A percentile compares a stretch with the other conserved stretches of the same genome.
phyloP scores from a whole-genome alignment of 2,888 invertebrate species.

The Sphaerophoria taeniata region DNA sequence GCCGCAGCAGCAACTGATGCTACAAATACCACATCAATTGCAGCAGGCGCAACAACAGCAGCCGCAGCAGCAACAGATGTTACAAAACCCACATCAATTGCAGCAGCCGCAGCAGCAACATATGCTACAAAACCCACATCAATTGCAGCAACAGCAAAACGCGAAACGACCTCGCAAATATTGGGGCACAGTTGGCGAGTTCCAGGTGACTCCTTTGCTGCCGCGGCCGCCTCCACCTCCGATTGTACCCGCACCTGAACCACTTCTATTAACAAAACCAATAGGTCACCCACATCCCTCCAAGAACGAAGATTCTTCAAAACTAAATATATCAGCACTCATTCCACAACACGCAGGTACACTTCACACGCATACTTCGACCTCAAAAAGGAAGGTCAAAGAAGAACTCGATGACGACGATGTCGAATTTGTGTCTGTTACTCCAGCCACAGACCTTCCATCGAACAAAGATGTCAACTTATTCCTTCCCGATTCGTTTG shows the following conservation, averaged over 20 bases:
- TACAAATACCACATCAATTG: not conserved
- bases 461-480: too few species aligned
- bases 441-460: too few species aligned
- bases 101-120: not conserved
- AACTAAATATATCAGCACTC: too few species aligned
- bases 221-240: not conserved
- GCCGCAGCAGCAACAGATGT: not conserved
- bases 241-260: not conserved
- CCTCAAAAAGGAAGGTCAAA: too few species aligned
- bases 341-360: too few species aligned
- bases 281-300: too few species aligned
- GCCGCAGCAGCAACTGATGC: not conserved
- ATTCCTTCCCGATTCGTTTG: too few species aligned
- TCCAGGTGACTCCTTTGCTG: constrained; percentile 34
- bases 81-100: constrained; percentile 1
- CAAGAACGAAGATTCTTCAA: too few species aligned
- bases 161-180: constrained; percentile 51
- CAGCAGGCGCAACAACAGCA: not conserved
- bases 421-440: too few species aligned
- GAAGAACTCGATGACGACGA: too few species aligned
- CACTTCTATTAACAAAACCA: not conserved
- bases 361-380: too few species aligned
- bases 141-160: not conserved
- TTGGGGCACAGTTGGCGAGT: constrained; percentile 60
- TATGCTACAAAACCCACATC: constrained; percentile 2